These are phyloP conservation scores for Agrotis segetum DNA, from an alignment of 2,888 invertebrate genomes.

Conservation along the genomic window DNA sequence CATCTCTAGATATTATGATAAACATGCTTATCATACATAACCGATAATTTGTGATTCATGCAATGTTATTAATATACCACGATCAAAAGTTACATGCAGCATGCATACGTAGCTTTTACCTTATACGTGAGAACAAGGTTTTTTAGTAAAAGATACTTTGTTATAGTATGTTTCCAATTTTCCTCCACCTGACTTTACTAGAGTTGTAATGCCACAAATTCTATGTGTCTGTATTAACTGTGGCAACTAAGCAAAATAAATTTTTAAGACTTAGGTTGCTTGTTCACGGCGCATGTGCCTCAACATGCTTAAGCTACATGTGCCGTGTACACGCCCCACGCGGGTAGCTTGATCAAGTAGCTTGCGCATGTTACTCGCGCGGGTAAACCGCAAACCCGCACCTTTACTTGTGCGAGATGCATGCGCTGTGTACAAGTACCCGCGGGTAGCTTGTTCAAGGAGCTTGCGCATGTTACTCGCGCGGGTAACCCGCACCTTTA, in stretches of 20 bases:
- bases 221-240: conserved; percentile 7
- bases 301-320: too few species aligned
- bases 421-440: too few species aligned
- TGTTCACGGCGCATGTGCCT: too few species aligned
- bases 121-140: neutral
- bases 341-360: too few species aligned
- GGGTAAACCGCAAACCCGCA: too few species aligned
- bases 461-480: too few species aligned
- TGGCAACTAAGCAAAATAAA: neutral
- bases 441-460: too few species aligned
- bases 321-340: too few species aligned
- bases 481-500: too few species aligned
- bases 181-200: conserved; percentile 2
- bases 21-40: conserved; percentile 23
- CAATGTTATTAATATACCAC: conserved; percentile 9
- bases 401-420: too few species aligned
- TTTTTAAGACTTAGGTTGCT: neutral
- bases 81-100: conserved; percentile 21
- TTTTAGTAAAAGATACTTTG: conserved; percentile 1
- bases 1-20: neutral
- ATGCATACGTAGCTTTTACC: conserved; percentile 1
- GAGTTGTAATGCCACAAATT: conserved; percentile 43
- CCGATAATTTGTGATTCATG: conserved; percentile 28
- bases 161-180: neutral
- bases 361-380: too few species aligned